phyloP scores from a whole-genome alignment of 2,888 invertebrate genomes.

The Scaptomyza cyrtandrae region DNA sequence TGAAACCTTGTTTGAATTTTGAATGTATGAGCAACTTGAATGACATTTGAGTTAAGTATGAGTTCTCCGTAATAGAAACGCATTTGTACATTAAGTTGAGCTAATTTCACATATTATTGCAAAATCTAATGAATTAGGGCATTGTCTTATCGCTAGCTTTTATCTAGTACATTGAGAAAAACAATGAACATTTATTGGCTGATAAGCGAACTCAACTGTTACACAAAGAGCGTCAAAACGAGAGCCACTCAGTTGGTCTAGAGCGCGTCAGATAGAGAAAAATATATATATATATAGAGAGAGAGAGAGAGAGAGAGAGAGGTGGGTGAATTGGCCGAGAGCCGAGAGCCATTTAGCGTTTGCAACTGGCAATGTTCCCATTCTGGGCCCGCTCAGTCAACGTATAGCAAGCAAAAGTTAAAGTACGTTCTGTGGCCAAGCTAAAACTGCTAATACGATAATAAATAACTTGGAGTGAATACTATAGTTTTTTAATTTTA shows the following conservation, averaged over 20 bases:
- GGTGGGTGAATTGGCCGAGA: constrained; percentile 49
- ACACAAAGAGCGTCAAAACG: constrained; percentile 17
- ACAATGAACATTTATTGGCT: constrained; percentile 46
- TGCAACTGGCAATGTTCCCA: constrained; percentile 57
- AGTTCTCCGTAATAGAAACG: not conserved
- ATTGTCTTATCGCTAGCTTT: constrained; percentile 50
- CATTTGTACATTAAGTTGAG: constrained; percentile 3
- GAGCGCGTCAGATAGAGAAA: not conserved
- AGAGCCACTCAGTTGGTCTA: constrained; percentile 6
- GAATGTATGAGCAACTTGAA: not conserved
- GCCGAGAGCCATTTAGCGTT: constrained; percentile 45
- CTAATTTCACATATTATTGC: constrained; percentile 46
- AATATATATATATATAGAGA: too few relatives aligned
- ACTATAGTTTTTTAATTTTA: constrained; percentile 27
- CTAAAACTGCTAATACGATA: not conserved
- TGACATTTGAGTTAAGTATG: constrained; percentile 5
- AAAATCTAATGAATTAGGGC: constrained; percentile 39
- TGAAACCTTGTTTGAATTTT: constrained; percentile 16
- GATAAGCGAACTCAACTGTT: constrained; percentile 41
- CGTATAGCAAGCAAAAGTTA: constrained; percentile 66
- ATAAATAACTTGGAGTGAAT: not conserved
- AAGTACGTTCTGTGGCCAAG: constrained; percentile 64
- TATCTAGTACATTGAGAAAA: constrained; percentile 43
- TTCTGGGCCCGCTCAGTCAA: constrained; percentile 65
- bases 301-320: not conserved